Evolutionary conservation across 2,888 invertebrate genomes (phyloP), one percentile per base, ranked within the genome.

Genomic region (Elegia similella): DNA sequence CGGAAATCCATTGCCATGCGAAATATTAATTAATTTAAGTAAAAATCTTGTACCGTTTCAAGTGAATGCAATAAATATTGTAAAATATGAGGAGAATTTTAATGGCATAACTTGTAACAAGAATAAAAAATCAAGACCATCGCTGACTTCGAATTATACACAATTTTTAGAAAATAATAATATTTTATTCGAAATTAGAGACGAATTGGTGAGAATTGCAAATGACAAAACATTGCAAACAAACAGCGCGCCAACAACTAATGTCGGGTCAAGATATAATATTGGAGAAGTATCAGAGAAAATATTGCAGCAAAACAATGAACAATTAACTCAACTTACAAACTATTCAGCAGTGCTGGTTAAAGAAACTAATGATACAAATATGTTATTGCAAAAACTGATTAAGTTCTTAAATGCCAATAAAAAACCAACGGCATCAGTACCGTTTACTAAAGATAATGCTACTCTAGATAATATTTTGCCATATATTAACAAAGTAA

Each of bases 1-100:
- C 5, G 78, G 74, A 29, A 88, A 88, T 69, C 85, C 81, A n/a
- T 61, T 88, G 50, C 67, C 85, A 0, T 87, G 87, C 59, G 72
- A 75, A 44, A 50, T 69, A 42, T 60, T 87, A 43, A 70, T 78
- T 0, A 76, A 72, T 56, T 67, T 84, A 0, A 68, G 71, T 44
- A 73, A 70, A 57, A 47, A 38, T 42, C 29, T 30, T 3, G 7
- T 57, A n/a, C 29, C 61, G 1, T 75, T 77, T 63, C 50, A 59
- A 38, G 69, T 85, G 38, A 80, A 81, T 23, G 74, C 83, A 17
- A 62, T 75, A 7, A 71, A 56, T 53, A 67, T 78, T 55, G 73
- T 76, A 56, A 65, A 61, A 16, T 64, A 59, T 17, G 56, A 68
- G n/a, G 73, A 73, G 56, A 82, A 80, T 57, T 61, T 76, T 47